A percentile compares a stretch with the other conserved stretches of the same genome.
Conservation (phyloP, 1,140 invertebrate species). For the Latrodectus geometricus region DNA sequence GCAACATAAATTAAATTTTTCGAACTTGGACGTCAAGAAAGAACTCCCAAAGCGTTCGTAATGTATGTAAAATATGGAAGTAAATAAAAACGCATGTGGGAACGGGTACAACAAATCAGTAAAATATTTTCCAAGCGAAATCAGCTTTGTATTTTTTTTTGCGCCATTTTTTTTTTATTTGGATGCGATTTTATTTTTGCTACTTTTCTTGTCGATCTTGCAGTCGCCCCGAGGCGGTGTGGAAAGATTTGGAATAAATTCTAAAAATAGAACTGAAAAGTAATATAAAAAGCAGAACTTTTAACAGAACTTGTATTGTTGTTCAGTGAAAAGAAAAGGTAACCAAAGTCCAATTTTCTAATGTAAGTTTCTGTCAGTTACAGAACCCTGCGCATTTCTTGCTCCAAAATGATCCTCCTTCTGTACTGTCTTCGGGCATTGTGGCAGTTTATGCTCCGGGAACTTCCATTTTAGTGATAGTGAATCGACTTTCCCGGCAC, state of each 20-base stretch:
- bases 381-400: neutral
- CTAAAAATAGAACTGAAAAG: neutral
- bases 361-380: neutral
- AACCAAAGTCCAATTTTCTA: conserved; percentile 1
- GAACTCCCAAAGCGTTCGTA: neutral
- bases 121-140: neutral
- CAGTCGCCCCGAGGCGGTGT: neutral
- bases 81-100: neutral
- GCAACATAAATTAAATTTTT: too few relatives aligned
- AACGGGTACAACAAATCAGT: neutral
- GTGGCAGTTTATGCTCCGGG: neutral
- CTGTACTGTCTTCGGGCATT: neutral
- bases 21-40: too few relatives aligned
- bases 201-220: neutral
- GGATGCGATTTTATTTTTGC: neutral
- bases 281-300: neutral
- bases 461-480: neutral
- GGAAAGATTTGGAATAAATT: neutral
- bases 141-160: neutral
- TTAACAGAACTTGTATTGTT: neutral
- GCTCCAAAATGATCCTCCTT: too few relatives aligned
- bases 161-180: neutral
- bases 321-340: neutral
- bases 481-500: neutral
- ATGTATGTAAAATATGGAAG: neutral